These are phyloP conservation scores for Albula goreensis DNA, from an alignment of 2,113 vertebrate genomes.

Conservation along the genomic window DNA sequence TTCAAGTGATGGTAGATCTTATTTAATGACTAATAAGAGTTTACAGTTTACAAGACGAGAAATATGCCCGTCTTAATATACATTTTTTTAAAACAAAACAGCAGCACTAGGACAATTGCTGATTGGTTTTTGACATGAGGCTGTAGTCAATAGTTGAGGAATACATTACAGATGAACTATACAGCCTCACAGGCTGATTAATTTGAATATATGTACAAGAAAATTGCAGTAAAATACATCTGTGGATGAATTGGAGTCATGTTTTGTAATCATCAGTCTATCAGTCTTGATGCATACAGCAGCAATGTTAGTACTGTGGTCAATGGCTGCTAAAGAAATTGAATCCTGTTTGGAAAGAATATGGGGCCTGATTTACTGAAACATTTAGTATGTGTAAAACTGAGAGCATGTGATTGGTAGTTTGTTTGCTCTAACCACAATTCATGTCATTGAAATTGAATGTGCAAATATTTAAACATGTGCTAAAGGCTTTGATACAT, in stretches of 20 bases:
- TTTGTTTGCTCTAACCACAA: too few relatives aligned
- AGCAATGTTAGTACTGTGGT: background rate
- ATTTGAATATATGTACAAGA: conserved; percentile 12
- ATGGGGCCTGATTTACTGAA: background rate
- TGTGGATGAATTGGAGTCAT: background rate
- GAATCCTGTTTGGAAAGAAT: background rate
- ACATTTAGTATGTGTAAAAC: too few relatives aligned
- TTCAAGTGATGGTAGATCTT: conserved; percentile 1
- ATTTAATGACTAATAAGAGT: conserved; percentile 5
- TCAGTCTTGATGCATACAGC: background rate
- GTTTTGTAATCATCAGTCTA: background rate
- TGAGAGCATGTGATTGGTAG: too few relatives aligned
- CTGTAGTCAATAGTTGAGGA: background rate
- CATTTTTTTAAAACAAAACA: background rate
- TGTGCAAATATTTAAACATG: too few relatives aligned
- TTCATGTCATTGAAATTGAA: too few relatives aligned
- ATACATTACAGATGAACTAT: background rate
- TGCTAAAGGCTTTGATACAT: too few relatives aligned
- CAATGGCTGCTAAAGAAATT: background rate
- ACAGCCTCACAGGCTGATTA: background rate
- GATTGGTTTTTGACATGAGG: background rate
- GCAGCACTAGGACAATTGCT: background rate
- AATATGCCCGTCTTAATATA: conserved; percentile 21
- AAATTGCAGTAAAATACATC: background rate
- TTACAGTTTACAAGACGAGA: conserved; percentile 9